Base-by-base conservation (phyloP, 2,888 invertebrate species). In the Chrysodeixis includens region DNA sequence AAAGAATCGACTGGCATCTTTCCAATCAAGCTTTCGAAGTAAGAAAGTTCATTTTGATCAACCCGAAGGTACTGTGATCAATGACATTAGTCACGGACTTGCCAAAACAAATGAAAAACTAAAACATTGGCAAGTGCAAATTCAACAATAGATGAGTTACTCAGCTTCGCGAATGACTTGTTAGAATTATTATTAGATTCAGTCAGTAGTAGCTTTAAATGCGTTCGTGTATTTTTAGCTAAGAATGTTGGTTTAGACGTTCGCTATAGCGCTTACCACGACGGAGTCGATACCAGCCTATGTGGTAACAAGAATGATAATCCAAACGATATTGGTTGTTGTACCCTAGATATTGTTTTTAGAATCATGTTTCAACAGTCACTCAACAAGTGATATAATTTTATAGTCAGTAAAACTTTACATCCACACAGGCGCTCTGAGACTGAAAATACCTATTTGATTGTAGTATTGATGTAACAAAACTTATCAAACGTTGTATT, bases 81-180 rank as follows among this genome's bases (percentile, higher is more conserved):
- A 81, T 79, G 77, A 73, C 60, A 70, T 74, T 81, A 81, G 82
- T 81, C 82, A 81, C 51, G 56, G 44, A 57, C 53, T 35, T 69
- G 69, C 68, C 56, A 71, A 76, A 59, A 65, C 67, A 81, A 81
- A 75, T 78, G 73, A 69, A 76, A 81, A 66, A 66, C 56, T 66
- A 70, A 78, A 75, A 66, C 78, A 80, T 77, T 77, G 69, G 78
- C 82, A 81, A 81, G 78, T 80, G 78, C 78, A 81, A 81, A 81
- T 78, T 79, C 74, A 81, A 81, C 81, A 81, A 81, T 81, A 81
- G 82, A 80, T 76, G 76, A 78, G 81, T 82, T 79, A 80, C 82
- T 82, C 82, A 82, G 75, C 77, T 70, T 75, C 71, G 67, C 79
- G 78, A 82, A 82, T 82, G 82, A 82, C 82, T 82, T 82, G 82